Base-by-base conservation (phyloP, 2,888 invertebrate genomes). In the Spodoptera exigua region DNA sequence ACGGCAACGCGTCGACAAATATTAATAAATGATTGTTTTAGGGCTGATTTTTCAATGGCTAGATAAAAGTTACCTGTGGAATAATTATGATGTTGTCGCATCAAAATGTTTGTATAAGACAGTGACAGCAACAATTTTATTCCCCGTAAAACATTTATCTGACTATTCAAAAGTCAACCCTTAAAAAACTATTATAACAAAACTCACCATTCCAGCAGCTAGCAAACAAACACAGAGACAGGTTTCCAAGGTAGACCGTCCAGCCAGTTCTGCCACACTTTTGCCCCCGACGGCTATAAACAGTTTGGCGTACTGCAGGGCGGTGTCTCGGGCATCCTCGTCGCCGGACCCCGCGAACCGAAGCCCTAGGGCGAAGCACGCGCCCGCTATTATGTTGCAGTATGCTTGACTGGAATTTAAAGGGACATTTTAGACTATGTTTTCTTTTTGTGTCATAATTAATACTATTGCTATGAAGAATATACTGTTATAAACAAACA, bases 311-410 rank as follows among this genome's bases (percentile, higher is more conserved):
- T 96, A 97, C 81, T 96, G 96, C 65, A 97, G 95, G 27, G 98
- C 93, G 0, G 97, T 96, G 80, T 96, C 95, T 57, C 97, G 97
- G 0, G 99, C 99, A 53, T 96, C 95, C 54, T 95, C 94, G 87
- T 98, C 96, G 11, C 97, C 98, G 0, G 99, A 97, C 36, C 99
- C 99, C 0, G 99, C 99, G 94, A 97, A 99, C 70, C 98, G 97
- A 3, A 99, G 94, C 0, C 99, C 99, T 76, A 99, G 91, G 7
- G 98, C 98, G 94, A 99, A 97, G 77, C 99, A 98, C 1, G 98
- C 98, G 14, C 99, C 99, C 0, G 98, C 97, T 61, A 99, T 95
- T 68, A 99, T 98, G 89, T 99, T 99, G 90, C 99, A 98, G 91
- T 98, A 99, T 0, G 99, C 99, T 95, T 99, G 99, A 80, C 98